phyloP scores from a whole-genome alignment of 2,113 vertebrate genomes.

The Nanger granti region DNA sequence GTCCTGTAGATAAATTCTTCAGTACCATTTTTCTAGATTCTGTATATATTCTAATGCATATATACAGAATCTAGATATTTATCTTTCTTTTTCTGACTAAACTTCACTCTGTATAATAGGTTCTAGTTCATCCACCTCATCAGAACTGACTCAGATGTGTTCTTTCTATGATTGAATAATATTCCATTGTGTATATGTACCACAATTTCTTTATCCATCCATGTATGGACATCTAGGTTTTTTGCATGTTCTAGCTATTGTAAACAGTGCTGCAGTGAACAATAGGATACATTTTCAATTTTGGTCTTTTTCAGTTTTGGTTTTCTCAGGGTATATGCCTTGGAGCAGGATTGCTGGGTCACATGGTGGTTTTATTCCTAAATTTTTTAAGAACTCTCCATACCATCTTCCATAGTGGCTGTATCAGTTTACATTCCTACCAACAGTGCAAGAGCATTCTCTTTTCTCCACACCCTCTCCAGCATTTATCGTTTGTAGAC shows the following conservation, averaged over 20 bases:
- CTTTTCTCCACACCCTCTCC: neutral
- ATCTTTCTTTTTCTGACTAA: neutral
- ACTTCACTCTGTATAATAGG: neutral
- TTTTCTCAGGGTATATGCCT: neutral
- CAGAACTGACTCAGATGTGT: neutral
- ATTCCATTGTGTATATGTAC: neutral
- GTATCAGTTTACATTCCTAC: neutral
- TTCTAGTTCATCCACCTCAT: neutral
- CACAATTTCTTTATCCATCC: neutral
- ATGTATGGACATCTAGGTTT: neutral
- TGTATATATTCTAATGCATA: neutral
- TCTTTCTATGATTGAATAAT: neutral
- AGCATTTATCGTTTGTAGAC: neutral
- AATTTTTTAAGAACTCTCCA: neutral
- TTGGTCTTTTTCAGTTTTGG: neutral
- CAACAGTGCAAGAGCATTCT: neutral
- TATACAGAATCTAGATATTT: neutral
- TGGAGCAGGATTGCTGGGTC: neutral
- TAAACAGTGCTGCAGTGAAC: neutral
- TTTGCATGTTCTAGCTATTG: neutral
- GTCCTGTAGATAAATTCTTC: neutral
- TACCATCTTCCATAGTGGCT: neutral
- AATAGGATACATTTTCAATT: neutral
- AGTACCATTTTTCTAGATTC: neutral
- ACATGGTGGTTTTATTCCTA: neutral